phyloP scores from a whole-genome alignment of 2,797 vertebrate species.

The Ataeniobius toweri region DNA sequence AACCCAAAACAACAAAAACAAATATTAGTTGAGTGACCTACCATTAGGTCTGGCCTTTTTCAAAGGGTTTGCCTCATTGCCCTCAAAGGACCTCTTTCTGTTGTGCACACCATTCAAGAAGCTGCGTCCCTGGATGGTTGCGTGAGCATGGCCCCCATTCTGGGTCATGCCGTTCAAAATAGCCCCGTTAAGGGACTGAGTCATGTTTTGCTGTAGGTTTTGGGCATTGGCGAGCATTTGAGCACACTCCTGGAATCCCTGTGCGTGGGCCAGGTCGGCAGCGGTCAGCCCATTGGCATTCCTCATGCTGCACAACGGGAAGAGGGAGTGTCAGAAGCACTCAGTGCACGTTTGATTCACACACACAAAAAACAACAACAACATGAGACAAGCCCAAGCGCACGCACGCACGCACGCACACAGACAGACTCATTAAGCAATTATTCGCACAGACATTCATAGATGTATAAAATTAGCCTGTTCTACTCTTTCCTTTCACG shows the following conservation, averaged over 20 bases:
- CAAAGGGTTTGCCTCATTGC: constrained; percentile 83
- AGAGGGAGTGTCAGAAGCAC: constrained; percentile 84
- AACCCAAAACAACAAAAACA: neutral
- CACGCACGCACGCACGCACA: constrained; percentile 20
- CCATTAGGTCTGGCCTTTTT: constrained; percentile 92
- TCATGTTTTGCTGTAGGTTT: constrained; percentile 89
- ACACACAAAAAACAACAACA: constrained; percentile 34
- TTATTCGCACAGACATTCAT: constrained; percentile 48
- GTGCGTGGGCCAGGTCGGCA: constrained; percentile 97
- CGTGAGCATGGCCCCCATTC: constrained; percentile 83
- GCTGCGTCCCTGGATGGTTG: constrained; percentile 77
- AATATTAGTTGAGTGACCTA: constrained; percentile 46
- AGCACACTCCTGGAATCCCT: constrained; percentile 96
- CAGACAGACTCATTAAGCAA: constrained; percentile 45
- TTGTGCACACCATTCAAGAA: constrained; percentile 83
- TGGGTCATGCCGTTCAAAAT: constrained; percentile 83
- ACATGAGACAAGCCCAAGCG: constrained; percentile 50
- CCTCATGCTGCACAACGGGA: constrained; percentile 94
- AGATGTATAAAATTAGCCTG: constrained; percentile 70
- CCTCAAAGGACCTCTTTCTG: constrained; percentile 95
- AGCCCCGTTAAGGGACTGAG: constrained; percentile 83
- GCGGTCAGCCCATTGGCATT: constrained; percentile 99
- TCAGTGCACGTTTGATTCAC: constrained; percentile 38
- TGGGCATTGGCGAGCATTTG: constrained; percentile 97
- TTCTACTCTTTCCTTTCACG: constrained; percentile 64